Percentiles rank a stretch among this genome's conserved stretches.
Conservation (phyloP, 2,113 vertebrate species). For the Gymnogyps californianus region DNA sequence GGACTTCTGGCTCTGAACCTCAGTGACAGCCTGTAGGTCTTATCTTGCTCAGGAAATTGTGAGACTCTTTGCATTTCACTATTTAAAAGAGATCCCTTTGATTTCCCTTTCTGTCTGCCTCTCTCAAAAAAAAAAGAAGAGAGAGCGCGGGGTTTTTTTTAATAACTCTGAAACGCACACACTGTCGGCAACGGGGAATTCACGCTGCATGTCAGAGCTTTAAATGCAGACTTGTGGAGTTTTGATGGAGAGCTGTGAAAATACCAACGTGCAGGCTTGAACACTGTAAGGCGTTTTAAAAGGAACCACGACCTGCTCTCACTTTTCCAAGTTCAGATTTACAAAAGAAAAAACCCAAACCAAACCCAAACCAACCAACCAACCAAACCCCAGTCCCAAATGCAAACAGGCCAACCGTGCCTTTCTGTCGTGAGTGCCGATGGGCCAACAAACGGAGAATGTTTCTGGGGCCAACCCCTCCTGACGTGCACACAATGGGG, state of each 20-base stretch:
- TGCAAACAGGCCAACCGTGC: rapidly evolving
- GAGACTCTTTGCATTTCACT: background rate
- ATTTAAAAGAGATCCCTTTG: background rate
- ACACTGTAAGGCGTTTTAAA: background rate
- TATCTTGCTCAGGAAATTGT: conserved; percentile 2
- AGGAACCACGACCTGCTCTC: background rate
- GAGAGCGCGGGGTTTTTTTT: background rate
- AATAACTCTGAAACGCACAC: background rate
- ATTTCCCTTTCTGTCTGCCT: background rate
- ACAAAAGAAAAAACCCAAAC: background rate
- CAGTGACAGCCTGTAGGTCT: background rate
- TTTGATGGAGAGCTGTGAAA: background rate
- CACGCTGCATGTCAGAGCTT: background rate
- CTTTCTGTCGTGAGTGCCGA: rapidly evolving
- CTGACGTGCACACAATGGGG: rapidly evolving
- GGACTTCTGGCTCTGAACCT: background rate
- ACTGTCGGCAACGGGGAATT: background rate
- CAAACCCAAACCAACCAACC: background rate
- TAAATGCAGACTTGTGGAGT: background rate
- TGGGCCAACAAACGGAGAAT: background rate
- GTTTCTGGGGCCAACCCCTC: background rate
- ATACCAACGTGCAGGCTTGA: background rate
- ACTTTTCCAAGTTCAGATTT: background rate
- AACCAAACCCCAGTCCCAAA: background rate
- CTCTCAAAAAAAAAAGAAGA: background rate